A percentile compares a stretch with the other conserved stretches of the same genome.
Evolutionary conservation across 1,140 invertebrate genomes (phyloP).

Genomic region (Drosophila bipectinata): DNA sequence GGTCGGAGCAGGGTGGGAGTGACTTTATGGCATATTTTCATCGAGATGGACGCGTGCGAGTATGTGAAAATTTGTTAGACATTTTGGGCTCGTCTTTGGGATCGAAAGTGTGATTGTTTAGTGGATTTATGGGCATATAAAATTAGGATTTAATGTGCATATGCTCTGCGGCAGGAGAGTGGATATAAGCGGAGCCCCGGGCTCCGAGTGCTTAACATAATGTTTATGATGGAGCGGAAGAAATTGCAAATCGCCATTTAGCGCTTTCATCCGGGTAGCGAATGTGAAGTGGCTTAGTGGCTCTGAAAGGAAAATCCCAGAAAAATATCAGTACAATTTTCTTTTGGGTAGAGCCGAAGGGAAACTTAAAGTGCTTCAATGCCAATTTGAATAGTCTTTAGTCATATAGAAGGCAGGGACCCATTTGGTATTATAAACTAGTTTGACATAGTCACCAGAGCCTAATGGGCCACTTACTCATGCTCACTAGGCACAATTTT

Average conservation of each 20-base stretch:
- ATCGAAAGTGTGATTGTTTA: slow-evolving; percentile 77
- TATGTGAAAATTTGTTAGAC: slow-evolving; percentile 77
- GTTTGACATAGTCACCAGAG: slow-evolving; percentile 51
- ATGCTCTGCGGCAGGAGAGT: slow-evolving; percentile 67
- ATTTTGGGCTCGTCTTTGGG: slow-evolving; percentile 60
- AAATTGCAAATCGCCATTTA: slow-evolving; percentile 65
- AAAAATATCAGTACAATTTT: neutral
- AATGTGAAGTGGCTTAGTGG: slow-evolving; percentile 9
- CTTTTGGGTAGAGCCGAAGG: neutral
- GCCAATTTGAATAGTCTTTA: slow-evolving; percentile 15
- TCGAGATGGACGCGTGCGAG: slow-evolving; percentile 72
- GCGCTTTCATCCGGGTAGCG: slow-evolving; percentile 7
- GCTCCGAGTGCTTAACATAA: slow-evolving; percentile 63
- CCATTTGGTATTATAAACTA: slow-evolving; percentile 43
- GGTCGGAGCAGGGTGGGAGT: slow-evolving; percentile 44
- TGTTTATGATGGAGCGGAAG: slow-evolving; percentile 68
- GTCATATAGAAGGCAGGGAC: slow-evolving; percentile 12
- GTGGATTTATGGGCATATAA: slow-evolving; percentile 79
- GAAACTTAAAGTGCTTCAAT: neutral
- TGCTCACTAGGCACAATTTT: slow-evolving; percentile 58
- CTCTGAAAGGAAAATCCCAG: slow-evolving; percentile 5
- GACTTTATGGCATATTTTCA: slow-evolving; percentile 73
- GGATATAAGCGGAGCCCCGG: slow-evolving; percentile 57
- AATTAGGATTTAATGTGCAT: slow-evolving; percentile 82
- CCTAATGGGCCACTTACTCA: slow-evolving; percentile 57